A percentile compares a stretch with the other conserved stretches of the same genome.
phyloP scores from a whole-genome alignment of 2,113 vertebrate species.

The Falco punctatus region DNA sequence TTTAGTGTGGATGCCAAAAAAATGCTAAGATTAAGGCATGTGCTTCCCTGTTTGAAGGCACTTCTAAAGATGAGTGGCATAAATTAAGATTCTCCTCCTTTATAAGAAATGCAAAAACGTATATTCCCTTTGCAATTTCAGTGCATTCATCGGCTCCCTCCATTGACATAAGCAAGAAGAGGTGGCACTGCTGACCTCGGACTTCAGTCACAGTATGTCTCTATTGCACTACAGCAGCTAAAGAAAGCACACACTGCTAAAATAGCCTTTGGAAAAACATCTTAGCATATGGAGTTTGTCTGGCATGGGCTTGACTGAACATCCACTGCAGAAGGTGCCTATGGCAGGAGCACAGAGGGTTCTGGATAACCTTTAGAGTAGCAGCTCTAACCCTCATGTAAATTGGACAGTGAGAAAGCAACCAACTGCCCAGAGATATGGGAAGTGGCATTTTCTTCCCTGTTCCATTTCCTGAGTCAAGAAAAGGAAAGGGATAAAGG shows the following conservation, averaged over 20 bases:
- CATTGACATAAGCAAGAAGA: background rate
- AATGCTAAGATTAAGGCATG: background rate
- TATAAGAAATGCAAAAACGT: background rate
- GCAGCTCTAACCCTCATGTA: background rate
- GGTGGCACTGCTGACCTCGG: background rate
- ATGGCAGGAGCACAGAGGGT: background rate
- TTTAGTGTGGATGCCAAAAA: background rate
- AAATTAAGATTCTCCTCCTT: background rate
- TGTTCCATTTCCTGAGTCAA: background rate
- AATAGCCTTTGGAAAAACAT: constrained; percentile 13
- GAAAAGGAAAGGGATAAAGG: background rate
- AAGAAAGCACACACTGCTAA: background rate
- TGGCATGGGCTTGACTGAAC: background rate
- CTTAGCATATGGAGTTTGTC: background rate
- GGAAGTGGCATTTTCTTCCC: background rate
- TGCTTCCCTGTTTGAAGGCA: background rate
- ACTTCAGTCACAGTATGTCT: background rate
- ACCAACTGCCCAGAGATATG: background rate
- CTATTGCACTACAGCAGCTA: background rate
- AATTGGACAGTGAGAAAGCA: background rate
- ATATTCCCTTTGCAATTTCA: background rate
- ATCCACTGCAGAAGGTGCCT: background rate
- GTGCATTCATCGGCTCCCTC: background rate
- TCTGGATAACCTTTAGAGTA: background rate
- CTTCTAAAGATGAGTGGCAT: background rate